phyloP scores from a whole-genome alignment of 1,140 invertebrate species.

The Contarinia nasturtii region DNA sequence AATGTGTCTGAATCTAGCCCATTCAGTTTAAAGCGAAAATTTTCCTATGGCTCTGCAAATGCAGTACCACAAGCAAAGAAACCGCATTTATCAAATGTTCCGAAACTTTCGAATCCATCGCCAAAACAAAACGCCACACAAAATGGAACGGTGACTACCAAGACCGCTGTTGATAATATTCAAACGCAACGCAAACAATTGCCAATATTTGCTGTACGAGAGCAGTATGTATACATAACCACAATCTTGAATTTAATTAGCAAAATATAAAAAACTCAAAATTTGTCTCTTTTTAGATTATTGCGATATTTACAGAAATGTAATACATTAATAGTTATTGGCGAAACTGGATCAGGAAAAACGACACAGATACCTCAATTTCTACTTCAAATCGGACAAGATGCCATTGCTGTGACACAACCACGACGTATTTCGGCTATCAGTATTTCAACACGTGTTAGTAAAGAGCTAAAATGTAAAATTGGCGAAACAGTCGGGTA shows the following conservation, averaged over 20 bases:
- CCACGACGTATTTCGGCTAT: slow-evolving; percentile 86
- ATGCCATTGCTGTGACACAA: slow-evolving; percentile 61
- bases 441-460: slow-evolving; percentile 72
- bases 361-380: slow-evolving; percentile 81
- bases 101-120: not conserved
- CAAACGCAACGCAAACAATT: slow-evolving; percentile 28
- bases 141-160: not conserved
- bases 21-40: not conserved
- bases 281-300: slow-evolving; percentile 19
- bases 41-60: not conserved
- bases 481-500: slow-evolving; percentile 25
- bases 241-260: too few relatives aligned
- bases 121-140: not conserved
- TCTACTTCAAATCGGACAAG: slow-evolving; percentile 36
- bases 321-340: slow-evolving; percentile 56
- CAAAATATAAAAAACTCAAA: not conserved
- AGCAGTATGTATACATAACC: slow-evolving; percentile 16
- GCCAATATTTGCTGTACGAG: slow-evolving; percentile 27
- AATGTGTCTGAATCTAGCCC: not conserved
- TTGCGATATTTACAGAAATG: slow-evolving; percentile 31
- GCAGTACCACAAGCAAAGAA: not conserved
- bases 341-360: slow-evolving; percentile 80
- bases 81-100: not conserved
- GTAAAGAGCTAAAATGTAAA: slow-evolving; percentile 40
- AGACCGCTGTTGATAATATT: not conserved